Evolutionary conservation across 2,888 invertebrate species (phyloP), one percentile per base, ranked within the genome.

Genomic region (Drosophila kambysellisi): DNA sequence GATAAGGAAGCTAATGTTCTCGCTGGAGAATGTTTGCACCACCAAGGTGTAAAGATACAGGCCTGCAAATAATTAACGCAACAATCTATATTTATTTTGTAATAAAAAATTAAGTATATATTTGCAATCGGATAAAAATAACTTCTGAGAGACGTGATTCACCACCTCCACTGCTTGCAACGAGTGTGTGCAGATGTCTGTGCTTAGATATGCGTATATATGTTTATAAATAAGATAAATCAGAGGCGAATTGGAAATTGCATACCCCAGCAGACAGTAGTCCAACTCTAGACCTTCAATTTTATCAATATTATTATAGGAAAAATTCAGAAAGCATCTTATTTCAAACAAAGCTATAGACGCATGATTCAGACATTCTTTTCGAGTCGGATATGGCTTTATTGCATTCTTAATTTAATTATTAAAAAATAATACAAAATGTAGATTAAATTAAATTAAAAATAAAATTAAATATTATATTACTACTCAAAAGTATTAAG

Each of bases 11-110:
- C 96, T 96, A 82, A 97, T 96, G 92, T 97, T 97, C 92, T 97
- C 97, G 76, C 97, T 96, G 70, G 96, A 96, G 90, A 97, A 96
- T 2, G 97, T 97, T 93, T 97, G 96, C 77, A 97, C 97, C 71
- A 97, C 98, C 86, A 98, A 93, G 93, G 97, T 96, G 92, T 97
- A 98, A 54, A 97, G 94, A 93, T 97, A 97, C 52, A 97, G 94
- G 75, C 97, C 97, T 97, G 94, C 64, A 94, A 74, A 54, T 37
- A 56, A 72, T 63, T 50, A 37, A 15, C 17, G 30, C 51, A 39
- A 60, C 43, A 66, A 41, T 48, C 51, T 41, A 29, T 70, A 70
- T 70, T 52, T 62, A 56, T 43, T 51, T 43, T 54, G 59, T 67
- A 53, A 68, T 68, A 30, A 33, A 53, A 70, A 60, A 29, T 37